Conservation (phyloP, 1,140 invertebrate species). For the Bombus pascuorum region DNA sequence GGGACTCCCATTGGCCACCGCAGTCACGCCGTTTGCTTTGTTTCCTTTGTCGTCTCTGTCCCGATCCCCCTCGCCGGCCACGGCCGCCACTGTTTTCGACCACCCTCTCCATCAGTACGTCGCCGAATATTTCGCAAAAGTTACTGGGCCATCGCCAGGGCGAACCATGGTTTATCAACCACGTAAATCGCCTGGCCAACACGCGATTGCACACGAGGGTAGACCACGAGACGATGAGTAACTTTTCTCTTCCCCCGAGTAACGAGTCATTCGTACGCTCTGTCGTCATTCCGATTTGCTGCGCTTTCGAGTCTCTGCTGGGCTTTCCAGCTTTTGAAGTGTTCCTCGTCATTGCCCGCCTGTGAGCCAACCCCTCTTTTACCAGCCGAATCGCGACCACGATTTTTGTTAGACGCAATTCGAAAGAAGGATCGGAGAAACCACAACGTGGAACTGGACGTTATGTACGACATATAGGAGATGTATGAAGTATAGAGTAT, state of each 20-base stretch:
- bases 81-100: constrained; percentile 2
- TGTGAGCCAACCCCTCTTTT: not conserved
- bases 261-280: constrained; percentile 51
- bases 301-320: constrained; percentile 31
- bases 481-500: not conserved
- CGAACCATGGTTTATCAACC: constrained; percentile 19
- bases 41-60: constrained; percentile 56
- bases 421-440: not conserved
- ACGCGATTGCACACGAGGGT: constrained; percentile 1
- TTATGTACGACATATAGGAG: not conserved
- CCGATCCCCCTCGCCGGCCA: not conserved
- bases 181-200: constrained; percentile 31
- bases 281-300: constrained; percentile 9
- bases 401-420: not conserved
- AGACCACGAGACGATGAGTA: not conserved
- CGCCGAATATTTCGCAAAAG: constrained; percentile 64
- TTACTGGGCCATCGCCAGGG: constrained; percentile 15
- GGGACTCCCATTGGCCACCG: constrained; percentile 72
- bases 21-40: constrained; percentile 67
- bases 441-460: not conserved
- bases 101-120: constrained; percentile 36
- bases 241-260: constrained; percentile 9
- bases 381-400: too few species aligned
- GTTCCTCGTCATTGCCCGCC: not conserved
- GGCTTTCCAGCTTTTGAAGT: constrained; percentile 1